Conservation (phyloP, 2,888 invertebrate genomes). For the Amblyjoppa fuscipennis region DNA sequence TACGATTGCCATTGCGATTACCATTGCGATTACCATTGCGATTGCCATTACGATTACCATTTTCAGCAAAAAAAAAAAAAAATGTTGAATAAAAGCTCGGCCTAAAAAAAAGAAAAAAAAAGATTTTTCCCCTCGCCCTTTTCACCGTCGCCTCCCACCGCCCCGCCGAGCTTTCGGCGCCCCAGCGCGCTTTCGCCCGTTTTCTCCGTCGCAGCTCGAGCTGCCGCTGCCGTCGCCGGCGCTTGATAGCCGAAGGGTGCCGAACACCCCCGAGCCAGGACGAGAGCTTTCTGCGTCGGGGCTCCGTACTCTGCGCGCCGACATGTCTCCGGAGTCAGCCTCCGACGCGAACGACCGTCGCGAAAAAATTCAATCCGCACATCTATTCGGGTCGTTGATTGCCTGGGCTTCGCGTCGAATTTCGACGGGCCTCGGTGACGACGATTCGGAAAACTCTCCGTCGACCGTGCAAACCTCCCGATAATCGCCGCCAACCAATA, state of each 20-base stretch:
- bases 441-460: not conserved
- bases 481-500: not conserved
- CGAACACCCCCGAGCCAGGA: conserved; percentile 72
- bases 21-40: too few relatives aligned
- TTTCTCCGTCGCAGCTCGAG: conserved; percentile 22
- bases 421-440: not conserved
- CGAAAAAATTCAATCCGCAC: conserved; percentile 46
- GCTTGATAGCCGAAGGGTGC: conserved; percentile 66
- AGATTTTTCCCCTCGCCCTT: conserved; percentile 23
- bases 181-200: conserved; percentile 47
- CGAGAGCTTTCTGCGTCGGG: conserved; percentile 74
- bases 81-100: too few relatives aligned
- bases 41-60: too few relatives aligned
- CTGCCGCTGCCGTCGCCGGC: conserved; percentile 44
- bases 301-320: conserved; percentile 71
- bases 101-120: too few relatives aligned
- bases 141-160: conserved; percentile 20
- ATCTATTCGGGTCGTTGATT: conserved; percentile 1
- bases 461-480: not conserved
- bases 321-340: conserved; percentile 78
- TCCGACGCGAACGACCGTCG: conserved; percentile 73
- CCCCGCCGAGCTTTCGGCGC: conserved; percentile 49
- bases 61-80: too few relatives aligned
- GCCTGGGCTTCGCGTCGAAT: not conserved
- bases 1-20: too few relatives aligned